A percentile compares a stretch with the other conserved stretches of the same genome.
Evolutionary conservation across 2,888 invertebrate genomes (phyloP).

Genomic region (Eumerus sabulonum): DNA sequence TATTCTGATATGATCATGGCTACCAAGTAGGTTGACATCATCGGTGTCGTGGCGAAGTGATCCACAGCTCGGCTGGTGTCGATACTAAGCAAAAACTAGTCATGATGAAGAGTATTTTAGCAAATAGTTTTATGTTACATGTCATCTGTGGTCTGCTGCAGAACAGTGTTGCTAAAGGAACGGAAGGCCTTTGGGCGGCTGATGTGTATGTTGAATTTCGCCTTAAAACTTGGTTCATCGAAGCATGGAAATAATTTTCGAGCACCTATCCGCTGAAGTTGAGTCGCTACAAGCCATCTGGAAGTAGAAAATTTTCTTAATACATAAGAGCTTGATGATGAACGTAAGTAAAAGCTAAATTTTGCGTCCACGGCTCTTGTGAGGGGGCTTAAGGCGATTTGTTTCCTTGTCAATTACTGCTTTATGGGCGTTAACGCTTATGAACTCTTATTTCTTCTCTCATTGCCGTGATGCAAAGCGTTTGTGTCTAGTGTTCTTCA

Average conservation of each 20-base stretch:
- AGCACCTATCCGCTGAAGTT: conserved; percentile 84
- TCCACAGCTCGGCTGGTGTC: conserved; percentile 70
- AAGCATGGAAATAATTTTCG: conserved; percentile 87
- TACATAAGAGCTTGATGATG: too few relatives aligned
- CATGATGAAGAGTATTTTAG: neutral
- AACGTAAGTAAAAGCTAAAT: too few relatives aligned
- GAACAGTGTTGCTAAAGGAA: conserved; percentile 74
- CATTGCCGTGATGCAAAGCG: too few relatives aligned
- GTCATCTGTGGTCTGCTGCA: conserved; percentile 59
- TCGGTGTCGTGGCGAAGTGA: conserved; percentile 73
- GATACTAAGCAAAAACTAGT: conserved; percentile 7
- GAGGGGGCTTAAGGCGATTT: too few relatives aligned
- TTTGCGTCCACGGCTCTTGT: too few relatives aligned
- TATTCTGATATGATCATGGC: conserved; percentile 87
- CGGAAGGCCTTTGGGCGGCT: conserved; percentile 78
- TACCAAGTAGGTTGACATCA: conserved; percentile 89
- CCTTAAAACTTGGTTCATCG: conserved; percentile 86
- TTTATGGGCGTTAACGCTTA: too few relatives aligned
- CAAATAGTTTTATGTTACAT: conserved; percentile 64
- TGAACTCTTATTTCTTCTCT: too few relatives aligned
- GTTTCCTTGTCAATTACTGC: too few relatives aligned
- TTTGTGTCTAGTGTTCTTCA: too few relatives aligned
- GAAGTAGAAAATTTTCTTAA: neutral
- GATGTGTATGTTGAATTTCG: conserved; percentile 83
- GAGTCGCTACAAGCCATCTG: conserved; percentile 81